Conservation (phyloP, 2,113 vertebrate species). For the Dicrurus megarhynchus region DNA sequence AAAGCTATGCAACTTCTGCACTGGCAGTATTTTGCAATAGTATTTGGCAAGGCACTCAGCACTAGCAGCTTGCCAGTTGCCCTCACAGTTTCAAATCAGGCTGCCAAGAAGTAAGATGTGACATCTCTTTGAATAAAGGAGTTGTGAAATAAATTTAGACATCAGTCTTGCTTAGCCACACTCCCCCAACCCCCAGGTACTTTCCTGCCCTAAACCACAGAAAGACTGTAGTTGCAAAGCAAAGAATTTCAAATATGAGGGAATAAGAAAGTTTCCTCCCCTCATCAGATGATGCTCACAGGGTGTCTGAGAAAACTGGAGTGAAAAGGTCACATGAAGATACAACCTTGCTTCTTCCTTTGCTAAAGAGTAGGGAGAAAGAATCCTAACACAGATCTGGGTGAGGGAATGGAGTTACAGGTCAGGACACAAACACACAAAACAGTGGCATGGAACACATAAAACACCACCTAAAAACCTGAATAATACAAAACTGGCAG, state of each 20-base stretch:
- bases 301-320: background rate
- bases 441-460: rapidly evolving
- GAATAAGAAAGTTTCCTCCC: background rate
- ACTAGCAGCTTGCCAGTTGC: background rate
- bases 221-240: background rate
- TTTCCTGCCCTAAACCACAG: background rate
- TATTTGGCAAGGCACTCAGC: background rate
- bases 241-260: background rate
- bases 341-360: background rate
- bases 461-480: background rate
- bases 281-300: background rate
- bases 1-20: background rate
- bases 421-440: background rate
- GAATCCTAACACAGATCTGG: background rate
- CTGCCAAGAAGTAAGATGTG: conserved; percentile 6
- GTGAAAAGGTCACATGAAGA: background rate
- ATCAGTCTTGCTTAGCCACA: background rate
- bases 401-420: background rate
- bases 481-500: background rate
- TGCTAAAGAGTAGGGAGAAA: background rate
- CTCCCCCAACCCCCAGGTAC: background rate
- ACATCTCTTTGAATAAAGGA: background rate
- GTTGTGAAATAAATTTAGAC: background rate
- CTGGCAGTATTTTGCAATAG: background rate
- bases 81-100: background rate